A percentile compares a stretch with the other conserved stretches of the same genome.
Evolutionary conservation across 2,888 invertebrate genomes (phyloP).

Genomic region (Brachyopa scutellaris): DNA sequence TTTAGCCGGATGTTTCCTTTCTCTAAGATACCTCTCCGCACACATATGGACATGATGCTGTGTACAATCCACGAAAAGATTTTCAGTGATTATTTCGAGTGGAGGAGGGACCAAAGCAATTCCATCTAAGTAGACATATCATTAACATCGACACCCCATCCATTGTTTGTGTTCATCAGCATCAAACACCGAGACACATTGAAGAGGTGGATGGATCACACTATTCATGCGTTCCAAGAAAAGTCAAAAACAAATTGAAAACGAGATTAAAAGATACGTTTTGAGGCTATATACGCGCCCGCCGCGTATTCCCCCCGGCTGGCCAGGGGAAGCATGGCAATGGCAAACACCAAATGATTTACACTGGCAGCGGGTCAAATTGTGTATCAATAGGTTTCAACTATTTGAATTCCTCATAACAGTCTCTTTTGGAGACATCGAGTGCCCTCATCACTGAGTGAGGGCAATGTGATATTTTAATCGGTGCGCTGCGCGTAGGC

Average conservation of each 20-base stretch:
- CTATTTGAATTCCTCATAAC: constrained; percentile 47
- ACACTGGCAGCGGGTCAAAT: constrained; percentile 62
- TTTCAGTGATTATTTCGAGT: constrained; percentile 41
- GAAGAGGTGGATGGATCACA: constrained; percentile 66
- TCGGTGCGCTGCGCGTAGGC: constrained; percentile 55
- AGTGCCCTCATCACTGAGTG: constrained; percentile 59
- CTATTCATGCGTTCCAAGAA: constrained; percentile 63
- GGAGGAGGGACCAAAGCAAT: constrained; percentile 51
- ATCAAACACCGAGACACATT: constrained; percentile 51
- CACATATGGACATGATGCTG: too few species aligned
- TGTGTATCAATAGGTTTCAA: constrained; percentile 57
- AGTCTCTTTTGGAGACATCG: constrained; percentile 63
- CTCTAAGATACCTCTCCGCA: background rate
- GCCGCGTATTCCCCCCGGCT: background rate
- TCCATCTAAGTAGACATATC: constrained; percentile 62
- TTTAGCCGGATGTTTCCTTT: constrained; percentile 50
- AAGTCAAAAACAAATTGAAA: constrained; percentile 66
- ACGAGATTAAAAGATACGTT: constrained; percentile 62
- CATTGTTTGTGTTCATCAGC: constrained; percentile 66
- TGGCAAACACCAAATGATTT: constrained; percentile 61
- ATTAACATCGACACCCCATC: constrained; percentile 57
- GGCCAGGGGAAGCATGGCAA: constrained; percentile 50
- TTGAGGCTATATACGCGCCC: constrained; percentile 17
- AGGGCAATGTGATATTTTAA: constrained; percentile 65
- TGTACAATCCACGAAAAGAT: background rate